A percentile compares a stretch with the other conserved stretches of the same genome.
phyloP scores from a whole-genome alignment of 2,888 invertebrate genomes.

The Bombylius discolor region DNA sequence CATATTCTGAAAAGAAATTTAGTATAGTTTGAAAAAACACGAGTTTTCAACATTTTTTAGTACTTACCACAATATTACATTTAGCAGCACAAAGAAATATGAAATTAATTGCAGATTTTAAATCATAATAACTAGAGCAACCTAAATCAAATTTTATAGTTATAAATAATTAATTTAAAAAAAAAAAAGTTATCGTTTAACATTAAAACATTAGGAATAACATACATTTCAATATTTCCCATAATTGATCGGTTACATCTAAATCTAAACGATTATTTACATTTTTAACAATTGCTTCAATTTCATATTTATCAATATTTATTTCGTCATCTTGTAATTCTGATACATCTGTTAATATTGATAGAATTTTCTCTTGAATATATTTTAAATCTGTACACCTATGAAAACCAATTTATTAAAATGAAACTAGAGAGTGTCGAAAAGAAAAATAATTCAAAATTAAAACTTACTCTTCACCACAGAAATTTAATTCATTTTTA shows the following conservation, averaged over 20 bases:
- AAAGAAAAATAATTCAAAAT: conserved; percentile 1
- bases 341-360: conserved; percentile 28
- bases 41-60: not conserved
- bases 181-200: not conserved
- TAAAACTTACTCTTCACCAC: conserved; percentile 23
- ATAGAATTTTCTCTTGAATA: conserved; percentile 25
- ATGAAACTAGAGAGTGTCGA: conserved; percentile 7
- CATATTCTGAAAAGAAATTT: conserved; percentile 24
- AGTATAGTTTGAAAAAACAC: too few relatives aligned
- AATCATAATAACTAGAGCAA: conserved; percentile 30
- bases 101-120: conserved; percentile 29
- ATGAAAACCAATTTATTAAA: too few relatives aligned
- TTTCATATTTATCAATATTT: conserved; percentile 21
- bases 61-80: conserved; percentile 32
- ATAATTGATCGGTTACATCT: conserved; percentile 33
- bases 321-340: conserved; percentile 16
- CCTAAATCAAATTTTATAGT: conserved; percentile 16
- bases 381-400: conserved; percentile 20
- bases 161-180: conserved; percentile 1
- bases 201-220: not conserved
- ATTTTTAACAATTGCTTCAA: conserved; percentile 29
- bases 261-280: conserved; percentile 22
- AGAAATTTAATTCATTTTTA: conserved; percentile 23
- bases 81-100: conserved; percentile 33
- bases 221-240: conserved; percentile 31